Evolutionary conservation across 2,888 invertebrate genomes (phyloP), one percentile per base, ranked within the genome.

Genomic region (Dynastes tityus): DNA sequence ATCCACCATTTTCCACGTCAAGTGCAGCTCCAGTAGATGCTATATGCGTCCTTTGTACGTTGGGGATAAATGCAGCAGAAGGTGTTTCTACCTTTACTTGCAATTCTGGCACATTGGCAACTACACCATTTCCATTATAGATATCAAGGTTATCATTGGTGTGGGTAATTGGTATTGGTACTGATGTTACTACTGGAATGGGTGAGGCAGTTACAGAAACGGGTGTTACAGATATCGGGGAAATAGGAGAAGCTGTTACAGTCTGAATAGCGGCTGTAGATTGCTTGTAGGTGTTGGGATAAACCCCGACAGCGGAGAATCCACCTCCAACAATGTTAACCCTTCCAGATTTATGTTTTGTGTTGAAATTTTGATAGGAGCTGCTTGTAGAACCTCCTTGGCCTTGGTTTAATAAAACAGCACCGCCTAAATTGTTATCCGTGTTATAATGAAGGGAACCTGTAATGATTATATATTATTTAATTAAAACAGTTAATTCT

Each of bases 41-140:
- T n/a, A 74, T 63, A n/a, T 51, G 58, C 1, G 63, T 45, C 49
- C 63, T 77, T 63, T 77, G 78, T 5, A 64, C 51, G 9, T 77
- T 55, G 22, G 75, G 65, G 9, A 77, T 77, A 9, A 63, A 70
- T 1, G 68, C 71, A 27, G 58, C 74, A 2, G 51, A 67, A 49
- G 80, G 79, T 29, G 79, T 70, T 51, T 76, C 81, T 2, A 87
- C 79, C 82, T 85, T 86, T 74, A 85, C 85, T 80, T 88, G 88
- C n/a, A 87, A 80, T 82, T 87, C 84, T 0, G 88, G 88, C 4
- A 86, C 79, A 73, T 88, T 88, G 3, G 87, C 88, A 9, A 88
- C 85, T 9, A 88, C 88, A 16, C 88, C 88, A 49, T 85, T 86
- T 27, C 78, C 81, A 53, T 84, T 83, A 74, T 83, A 85, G 65